Conservation (phyloP, 2,797 vertebrate species). For the Micromesistius poutassou region DNA sequence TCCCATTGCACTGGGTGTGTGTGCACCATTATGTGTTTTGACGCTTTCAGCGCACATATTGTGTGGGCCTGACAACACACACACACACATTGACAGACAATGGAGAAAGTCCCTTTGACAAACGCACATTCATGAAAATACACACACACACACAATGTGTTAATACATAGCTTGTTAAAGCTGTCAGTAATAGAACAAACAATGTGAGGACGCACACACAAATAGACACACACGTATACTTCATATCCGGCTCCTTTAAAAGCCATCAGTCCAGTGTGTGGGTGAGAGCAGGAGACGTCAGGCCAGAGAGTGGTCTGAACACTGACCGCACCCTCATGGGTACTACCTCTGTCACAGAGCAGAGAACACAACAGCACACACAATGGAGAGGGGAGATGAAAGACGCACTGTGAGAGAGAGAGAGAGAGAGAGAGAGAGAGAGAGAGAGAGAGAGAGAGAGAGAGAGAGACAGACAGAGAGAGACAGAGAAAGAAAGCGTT, state of each 20-base stretch:
- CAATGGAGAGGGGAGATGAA: not conserved
- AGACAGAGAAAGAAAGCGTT: not conserved
- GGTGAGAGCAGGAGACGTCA: conserved; percentile 19
- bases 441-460: no score
- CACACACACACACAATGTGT: not conserved
- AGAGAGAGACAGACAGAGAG: no score
- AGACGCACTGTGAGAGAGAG: not conserved
- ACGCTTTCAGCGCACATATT: no score
- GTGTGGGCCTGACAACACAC: not conserved
- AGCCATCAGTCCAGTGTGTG: conserved; percentile 27
- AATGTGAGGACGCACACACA: conserved; percentile 5
- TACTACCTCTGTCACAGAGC: conserved; percentile 18
- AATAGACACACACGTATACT: not conserved
- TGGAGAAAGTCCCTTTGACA: not conserved
- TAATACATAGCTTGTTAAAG: not conserved
- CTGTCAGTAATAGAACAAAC: no score
- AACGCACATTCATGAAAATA: not conserved
- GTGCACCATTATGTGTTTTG: not conserved
- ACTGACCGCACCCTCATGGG: conserved; percentile 25
- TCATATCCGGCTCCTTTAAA: conserved; percentile 21
- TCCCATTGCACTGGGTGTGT: not conserved
- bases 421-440: not conserved
- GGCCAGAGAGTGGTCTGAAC: conserved; percentile 17
- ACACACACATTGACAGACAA: not conserved
- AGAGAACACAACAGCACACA: not conserved